Base-by-base conservation (phyloP, 2,888 invertebrate genomes). In the Griposia aprilina region DNA sequence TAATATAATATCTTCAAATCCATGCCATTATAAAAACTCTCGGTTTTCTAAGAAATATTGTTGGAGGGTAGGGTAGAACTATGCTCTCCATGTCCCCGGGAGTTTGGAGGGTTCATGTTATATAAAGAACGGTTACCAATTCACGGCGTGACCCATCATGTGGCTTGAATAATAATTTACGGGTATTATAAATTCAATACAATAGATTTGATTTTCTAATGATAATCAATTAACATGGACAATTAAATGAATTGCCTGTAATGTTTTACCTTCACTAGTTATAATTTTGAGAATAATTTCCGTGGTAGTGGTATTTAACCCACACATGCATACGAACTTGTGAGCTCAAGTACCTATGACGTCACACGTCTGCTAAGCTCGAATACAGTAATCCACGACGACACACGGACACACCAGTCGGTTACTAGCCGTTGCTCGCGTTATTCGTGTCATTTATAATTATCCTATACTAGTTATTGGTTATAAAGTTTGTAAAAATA, bases 161-260 rank as follows among this genome's bases (percentile, higher is more conserved):
- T 23, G n/a, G 13, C 5, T 50, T 72, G 1, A 15, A 45, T 45
- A 36, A 36, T 50, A 52, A 68, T 26, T 10, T 41, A 4, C n/a
- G 10, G n/a, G 57, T n/a, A 48, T 74, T 67, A 1, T 57, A 55
- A 26, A n/a, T 66, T 65, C 20, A 52, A 20, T 17, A 23, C 6
- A 45, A 17, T 55, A 23, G 17, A 52, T 65, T n/a, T 20, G 26
- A 23, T 55, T 20, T 26, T 65, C 26, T 41, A 41, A 26, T 55
- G 1, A 15, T 76, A 36, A 55, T 59, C 59, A 76, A 66, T 77
- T 76, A 26, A 13, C 36, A 69, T 26, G 48, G 23, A 63, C 26
- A 48, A 50, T 63, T 50, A 45, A 55, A 68, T 2, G 8, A 41
- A 65, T 65, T 52, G 20, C 45, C 17, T 41, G 26, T 52, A 36